These are phyloP conservation scores for Rhea pennata DNA, from an alignment of 2,113 vertebrate species.

Conservation along the genomic window DNA sequence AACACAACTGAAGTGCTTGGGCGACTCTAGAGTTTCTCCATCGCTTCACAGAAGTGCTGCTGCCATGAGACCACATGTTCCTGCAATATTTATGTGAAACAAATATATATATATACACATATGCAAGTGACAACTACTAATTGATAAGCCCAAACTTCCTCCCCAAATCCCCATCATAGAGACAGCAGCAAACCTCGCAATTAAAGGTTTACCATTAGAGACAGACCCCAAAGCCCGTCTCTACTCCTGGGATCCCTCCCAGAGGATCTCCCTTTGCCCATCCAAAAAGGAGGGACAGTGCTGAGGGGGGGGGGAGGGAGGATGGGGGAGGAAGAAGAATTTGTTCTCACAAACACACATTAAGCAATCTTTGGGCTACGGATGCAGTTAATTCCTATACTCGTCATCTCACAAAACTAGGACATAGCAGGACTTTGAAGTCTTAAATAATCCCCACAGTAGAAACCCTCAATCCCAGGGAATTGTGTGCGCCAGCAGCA, in stretches of 20 bases:
- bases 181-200: neutral
- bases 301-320: too few species aligned
- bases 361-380: neutral
- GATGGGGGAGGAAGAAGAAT: neutral
- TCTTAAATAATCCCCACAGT: conserved; percentile 17
- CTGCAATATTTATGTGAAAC: neutral
- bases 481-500: neutral
- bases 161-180: neutral
- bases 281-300: neutral
- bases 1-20: neutral
- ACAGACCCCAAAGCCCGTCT: neutral
- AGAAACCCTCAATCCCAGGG: conserved; percentile 13
- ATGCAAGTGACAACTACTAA: neutral
- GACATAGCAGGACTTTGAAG: conserved; percentile 44
- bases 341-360: neutral
- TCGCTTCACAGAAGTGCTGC: neutral
- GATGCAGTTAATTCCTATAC: neutral
- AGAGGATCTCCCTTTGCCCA: neutral
- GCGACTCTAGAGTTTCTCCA: neutral
- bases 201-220: neutral
- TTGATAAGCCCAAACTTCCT: neutral
- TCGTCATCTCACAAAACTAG: conserved; percentile 32
- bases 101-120: neutral
- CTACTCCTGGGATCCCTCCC: neutral
- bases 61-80: neutral